Base-by-base conservation (phyloP, 2,888 invertebrate genomes). In the Pheosia gnoma region DNA sequence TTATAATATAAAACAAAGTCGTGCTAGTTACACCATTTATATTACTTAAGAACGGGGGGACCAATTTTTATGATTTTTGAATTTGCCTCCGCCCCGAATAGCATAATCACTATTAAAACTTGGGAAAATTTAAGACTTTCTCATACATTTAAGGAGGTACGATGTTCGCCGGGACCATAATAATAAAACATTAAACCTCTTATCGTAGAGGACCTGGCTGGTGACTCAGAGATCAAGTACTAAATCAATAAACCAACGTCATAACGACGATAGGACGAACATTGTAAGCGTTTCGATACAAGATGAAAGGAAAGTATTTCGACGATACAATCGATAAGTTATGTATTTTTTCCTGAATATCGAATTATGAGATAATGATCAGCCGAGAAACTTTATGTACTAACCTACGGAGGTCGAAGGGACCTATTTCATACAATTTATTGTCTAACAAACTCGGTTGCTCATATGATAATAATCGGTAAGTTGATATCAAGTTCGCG, bases 331-430 rank as follows among this genome's bases (percentile, higher is more conserved):
- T 37, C 53, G 53, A 47, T 38, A 37, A 37, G 53, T 53, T 53
- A 25, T 25, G 13, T 51, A 53, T 53, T 53, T 37, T n/a, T 53
- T 38, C 37, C 11, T 53, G 37, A 37, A 75, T 71, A 77, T 78
- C 75, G 74, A 76, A 79, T 78, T 75, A 70, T 62, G 69, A 77
- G 70, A 71, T 79, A 83, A 82, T 75, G 77, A 79, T 72, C 66
- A 68, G 68, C 65, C 59, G 60, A 62, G 65, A 57, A 57, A 57
- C 61, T 63, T 65, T 62, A 63, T 67, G 61, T 61, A 38, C 38
- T 25, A 25, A 25, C 25, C 10, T 37, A 45, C 56, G 25, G 5
- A 53, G 53, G 11, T 53, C n/a, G 59, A 58, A 68, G 58, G 60
- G 66, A 45, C 67, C 67, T 64, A 70, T 71, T 71, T 74, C 61